Conservation (phyloP, 2,113 vertebrate species). For the Leiothrix lutea region DNA sequence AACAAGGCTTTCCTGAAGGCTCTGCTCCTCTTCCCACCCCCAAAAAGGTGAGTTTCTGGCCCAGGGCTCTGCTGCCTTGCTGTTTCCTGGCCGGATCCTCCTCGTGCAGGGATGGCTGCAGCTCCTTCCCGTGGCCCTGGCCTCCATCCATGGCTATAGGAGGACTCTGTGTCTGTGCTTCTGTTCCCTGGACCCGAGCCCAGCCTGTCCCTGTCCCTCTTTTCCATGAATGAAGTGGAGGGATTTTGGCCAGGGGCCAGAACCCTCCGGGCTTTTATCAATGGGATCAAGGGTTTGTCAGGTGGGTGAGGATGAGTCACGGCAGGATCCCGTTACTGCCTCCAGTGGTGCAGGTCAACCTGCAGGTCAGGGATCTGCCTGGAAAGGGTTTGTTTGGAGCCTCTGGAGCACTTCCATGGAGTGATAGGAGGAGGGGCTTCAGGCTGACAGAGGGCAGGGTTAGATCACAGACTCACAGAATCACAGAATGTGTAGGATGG, state of each 20-base stretch:
- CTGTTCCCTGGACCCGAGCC: slow-evolving; percentile 50
- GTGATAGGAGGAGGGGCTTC: background rate
- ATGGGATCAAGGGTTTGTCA: slow-evolving; percentile 55
- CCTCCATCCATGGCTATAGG: slow-evolving; percentile 31
- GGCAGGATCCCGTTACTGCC: background rate
- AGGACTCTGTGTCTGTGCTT: slow-evolving; percentile 13
- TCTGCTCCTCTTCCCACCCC: background rate
- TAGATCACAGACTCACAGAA: too few relatives aligned
- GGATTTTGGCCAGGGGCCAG: slow-evolving; percentile 47
- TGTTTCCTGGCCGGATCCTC: background rate
- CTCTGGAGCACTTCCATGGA: background rate
- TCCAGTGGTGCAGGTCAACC: background rate
- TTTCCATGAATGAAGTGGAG: slow-evolving; percentile 63
- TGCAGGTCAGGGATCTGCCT: rapidly evolving
- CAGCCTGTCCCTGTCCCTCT: background rate
- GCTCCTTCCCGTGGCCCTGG: background rate
- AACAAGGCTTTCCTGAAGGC: background rate
- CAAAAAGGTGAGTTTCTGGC: background rate
- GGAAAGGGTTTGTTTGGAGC: background rate
- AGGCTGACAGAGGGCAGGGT: background rate
- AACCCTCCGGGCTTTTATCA: slow-evolving; percentile 60
- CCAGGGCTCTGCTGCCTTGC: background rate
- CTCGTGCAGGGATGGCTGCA: background rate
- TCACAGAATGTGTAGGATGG: too few relatives aligned
- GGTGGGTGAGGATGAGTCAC: slow-evolving; percentile 22